Conservation (phyloP, 2,113 vertebrate species). For the Corydoras sp. region DNA sequence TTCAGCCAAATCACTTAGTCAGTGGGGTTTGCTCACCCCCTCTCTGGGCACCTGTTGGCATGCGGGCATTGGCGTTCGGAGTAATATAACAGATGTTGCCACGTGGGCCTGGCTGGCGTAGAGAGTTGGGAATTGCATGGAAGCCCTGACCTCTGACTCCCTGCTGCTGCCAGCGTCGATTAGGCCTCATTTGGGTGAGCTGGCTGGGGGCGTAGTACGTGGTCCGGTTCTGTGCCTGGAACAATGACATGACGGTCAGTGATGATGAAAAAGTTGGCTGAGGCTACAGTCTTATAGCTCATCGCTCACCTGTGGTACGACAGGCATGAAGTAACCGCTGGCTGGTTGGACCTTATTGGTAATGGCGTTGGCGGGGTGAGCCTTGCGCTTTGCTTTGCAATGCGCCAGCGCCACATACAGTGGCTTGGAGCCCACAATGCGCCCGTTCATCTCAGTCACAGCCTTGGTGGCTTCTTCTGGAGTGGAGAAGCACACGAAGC, state of each 20-base stretch:
- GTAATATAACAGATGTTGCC: conserved; percentile 81
- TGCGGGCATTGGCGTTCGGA: conserved; percentile 72
- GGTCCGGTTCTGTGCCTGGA: conserved; percentile 90
- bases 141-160: conserved; percentile 93
- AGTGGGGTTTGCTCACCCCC: conserved; percentile 67
- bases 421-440: conserved; percentile 95
- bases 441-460: conserved; percentile 97
- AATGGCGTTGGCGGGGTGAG: conserved; percentile 93
- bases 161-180: conserved; percentile 91
- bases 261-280: not conserved
- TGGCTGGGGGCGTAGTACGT: conserved; percentile 96
- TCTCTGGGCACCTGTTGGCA: conserved; percentile 74
- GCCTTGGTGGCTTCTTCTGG: conserved; percentile 98
- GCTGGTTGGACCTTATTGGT: conserved; percentile 97
- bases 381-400: conserved; percentile 95
- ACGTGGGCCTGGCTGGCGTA: conserved; percentile 91
- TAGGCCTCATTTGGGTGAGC: conserved; percentile 91
- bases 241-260: conserved; percentile 1
- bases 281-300: not conserved
- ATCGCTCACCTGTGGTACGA: conserved; percentile 83
- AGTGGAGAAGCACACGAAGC: conserved; percentile 98
- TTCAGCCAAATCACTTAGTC: not conserved
- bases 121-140: conserved; percentile 84
- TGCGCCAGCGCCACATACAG: conserved; percentile 93
- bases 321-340: conserved; percentile 95